A percentile compares a stretch with the other conserved stretches of the same genome.
Conservation (phyloP, 2,797 vertebrate species). For the Xerus rutilus region DNA sequence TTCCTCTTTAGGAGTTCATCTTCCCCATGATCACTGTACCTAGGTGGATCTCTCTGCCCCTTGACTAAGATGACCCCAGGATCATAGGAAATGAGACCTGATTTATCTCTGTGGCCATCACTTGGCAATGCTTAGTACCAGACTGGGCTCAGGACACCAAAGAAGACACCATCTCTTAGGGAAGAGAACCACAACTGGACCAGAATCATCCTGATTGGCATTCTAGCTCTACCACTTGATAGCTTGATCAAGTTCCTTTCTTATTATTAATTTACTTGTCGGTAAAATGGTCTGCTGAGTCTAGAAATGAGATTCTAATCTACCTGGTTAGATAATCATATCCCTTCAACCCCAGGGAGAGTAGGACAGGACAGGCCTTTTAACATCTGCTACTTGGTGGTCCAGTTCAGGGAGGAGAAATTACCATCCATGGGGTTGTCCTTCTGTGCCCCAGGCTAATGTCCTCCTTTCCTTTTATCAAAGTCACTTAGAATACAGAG, state of each 20-base stretch:
- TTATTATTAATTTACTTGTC: not conserved
- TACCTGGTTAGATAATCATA: not conserved
- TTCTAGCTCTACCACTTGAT: not conserved
- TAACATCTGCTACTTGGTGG: not conserved
- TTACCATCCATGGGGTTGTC: not conserved
- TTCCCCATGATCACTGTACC: not conserved
- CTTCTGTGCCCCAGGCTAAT: not conserved
- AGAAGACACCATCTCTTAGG: not conserved
- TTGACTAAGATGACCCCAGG: not conserved
- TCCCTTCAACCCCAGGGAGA: not conserved
- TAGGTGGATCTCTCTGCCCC: not conserved
- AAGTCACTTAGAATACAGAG: slow-evolving; percentile 32
- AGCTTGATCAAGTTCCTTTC: not conserved
- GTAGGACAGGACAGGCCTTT: not conserved
- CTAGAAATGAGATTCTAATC: not conserved
- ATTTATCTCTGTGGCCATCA: not conserved
- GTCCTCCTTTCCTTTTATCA: not conserved
- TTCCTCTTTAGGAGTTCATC: too few relatives aligned
- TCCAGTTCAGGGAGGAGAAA: not conserved
- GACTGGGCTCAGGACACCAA: not conserved
- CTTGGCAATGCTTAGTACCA: not conserved
- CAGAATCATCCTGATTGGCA: not conserved
- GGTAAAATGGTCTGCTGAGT: slow-evolving; percentile 5
- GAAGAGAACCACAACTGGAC: not conserved
- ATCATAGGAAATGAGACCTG: not conserved